Evolutionary conservation across 2,888 invertebrate genomes (phyloP), one percentile per base, ranked within the genome.

Genomic region (Ochropacha duplaris): DNA sequence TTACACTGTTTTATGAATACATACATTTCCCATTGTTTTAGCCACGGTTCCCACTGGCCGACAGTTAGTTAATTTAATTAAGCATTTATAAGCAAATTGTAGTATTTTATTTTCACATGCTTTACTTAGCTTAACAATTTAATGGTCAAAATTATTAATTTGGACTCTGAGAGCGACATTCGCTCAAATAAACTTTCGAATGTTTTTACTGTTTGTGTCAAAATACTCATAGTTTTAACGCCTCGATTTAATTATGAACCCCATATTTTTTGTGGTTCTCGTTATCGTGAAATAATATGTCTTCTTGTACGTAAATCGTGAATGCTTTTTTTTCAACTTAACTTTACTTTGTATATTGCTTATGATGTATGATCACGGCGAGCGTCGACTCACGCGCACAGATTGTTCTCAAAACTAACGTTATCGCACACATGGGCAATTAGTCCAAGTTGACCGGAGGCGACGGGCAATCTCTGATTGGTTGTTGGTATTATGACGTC

Each of bases 401-500:
- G 83, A 81, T 87, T 87, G 85, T 81, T 86, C 89, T 88, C 79
- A 84, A 86, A 83, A 83, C 84, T 84, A 85, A 84, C 83, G 86
- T 88, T 88, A 88, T 87, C 86, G 91, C 92, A 92, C 92, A 92
- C 92, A 92, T 86, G 86, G 88, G 90, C 92, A 92, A 92, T 92
- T 92, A 92, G 91, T 88, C 88, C 88, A 85, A 90, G 90, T 90
- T 92, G 92, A 90, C 91, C 92, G 90, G 81, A 88, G 90, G 92
- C 90, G 90, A 90, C 84, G 87, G 84, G 74, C 81, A 70, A 78
- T n/a, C 76, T 73, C 77, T 71, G 80, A 92, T 92, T 92, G 92
- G 92, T 80, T 83, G 85, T 76, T 80, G 81, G 80, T 72, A 76
- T 69, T 58, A 76, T 92, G 92, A 92, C 92, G 92, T 92, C 92